Evolutionary conservation across 1,140 invertebrate genomes (phyloP).

Genomic region (Psix sp.): DNA sequence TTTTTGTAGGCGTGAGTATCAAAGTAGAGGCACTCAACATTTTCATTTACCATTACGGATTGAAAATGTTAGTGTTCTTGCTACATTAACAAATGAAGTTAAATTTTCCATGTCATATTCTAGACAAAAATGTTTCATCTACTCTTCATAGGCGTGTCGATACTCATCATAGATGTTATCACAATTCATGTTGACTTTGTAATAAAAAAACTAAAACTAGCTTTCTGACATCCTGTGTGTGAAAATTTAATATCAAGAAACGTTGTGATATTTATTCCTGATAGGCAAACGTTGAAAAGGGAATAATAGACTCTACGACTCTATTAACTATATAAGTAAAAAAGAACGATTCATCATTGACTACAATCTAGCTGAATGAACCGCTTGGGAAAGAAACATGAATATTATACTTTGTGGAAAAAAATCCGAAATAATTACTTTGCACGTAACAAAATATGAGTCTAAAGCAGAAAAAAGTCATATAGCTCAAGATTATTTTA

Average conservation of each 20-base stretch:
- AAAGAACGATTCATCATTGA: conserved; percentile 59
- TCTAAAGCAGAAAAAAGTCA: conserved; percentile 40
- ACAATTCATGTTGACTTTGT: no score
- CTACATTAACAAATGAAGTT: no score
- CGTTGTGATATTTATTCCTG: conserved; percentile 44
- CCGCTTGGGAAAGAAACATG: conserved; percentile 50
- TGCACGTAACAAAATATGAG: conserved; percentile 51
- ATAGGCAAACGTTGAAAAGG: conserved; percentile 45
- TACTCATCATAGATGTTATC: no score
- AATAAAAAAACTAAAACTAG: no score
- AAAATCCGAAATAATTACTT: conserved; percentile 30
- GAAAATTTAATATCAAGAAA: conserved; percentile 50
- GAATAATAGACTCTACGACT: conserved; percentile 60
- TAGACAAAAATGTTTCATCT: no score
- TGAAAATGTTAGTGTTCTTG: no score
- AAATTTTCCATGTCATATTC: no score
- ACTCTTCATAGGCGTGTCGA: no score
- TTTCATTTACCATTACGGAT: no score
- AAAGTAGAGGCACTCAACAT: no score
- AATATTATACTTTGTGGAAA: neutral
- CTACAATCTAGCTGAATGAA: conserved; percentile 57
- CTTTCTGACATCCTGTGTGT: conserved; percentile 32
- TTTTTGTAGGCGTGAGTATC: no score
- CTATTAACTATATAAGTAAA: conserved; percentile 32
- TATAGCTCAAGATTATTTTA: conserved; percentile 12